Percentiles rank a stretch among this genome's conserved stretches.
Evolutionary conservation across 1,140 invertebrate species (phyloP).

Genomic region (Cylas formicarius): DNA sequence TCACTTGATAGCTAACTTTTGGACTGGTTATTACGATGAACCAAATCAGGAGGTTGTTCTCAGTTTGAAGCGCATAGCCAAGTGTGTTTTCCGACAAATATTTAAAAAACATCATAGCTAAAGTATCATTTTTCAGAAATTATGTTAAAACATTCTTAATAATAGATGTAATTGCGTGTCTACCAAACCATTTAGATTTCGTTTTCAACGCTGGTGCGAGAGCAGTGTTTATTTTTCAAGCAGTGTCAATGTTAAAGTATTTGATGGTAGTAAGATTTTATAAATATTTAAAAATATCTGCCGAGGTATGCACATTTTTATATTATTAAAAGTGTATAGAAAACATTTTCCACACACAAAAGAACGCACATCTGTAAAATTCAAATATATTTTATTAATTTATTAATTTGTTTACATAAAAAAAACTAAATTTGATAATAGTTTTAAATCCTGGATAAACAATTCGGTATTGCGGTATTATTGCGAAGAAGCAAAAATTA

Average conservation of each 20-base stretch:
- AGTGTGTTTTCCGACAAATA: constrained; percentile 7
- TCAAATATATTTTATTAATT: constrained; percentile 5
- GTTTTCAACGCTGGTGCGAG: not conserved
- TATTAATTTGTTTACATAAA: not conserved
- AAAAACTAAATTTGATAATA: no score
- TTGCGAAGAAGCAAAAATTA: no score
- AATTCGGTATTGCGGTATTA: no score
- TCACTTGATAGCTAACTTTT: constrained; percentile 25
- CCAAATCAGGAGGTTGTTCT: constrained; percentile 29
- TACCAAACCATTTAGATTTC: constrained; percentile 20
- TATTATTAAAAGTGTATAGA: not conserved
- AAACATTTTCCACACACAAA: not conserved
- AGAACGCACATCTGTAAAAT: no score
- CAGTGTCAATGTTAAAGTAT: constrained; percentile 20
- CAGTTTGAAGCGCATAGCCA: constrained; percentile 19
- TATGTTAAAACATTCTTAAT: constrained; percentile 28
- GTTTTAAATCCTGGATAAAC: no score
- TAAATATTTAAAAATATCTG: constrained; percentile 25
- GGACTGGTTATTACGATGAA: constrained; percentile 32
- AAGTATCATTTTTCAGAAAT: constrained; percentile 28
- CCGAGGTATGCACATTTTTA: constrained; percentile 25
- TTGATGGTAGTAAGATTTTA: constrained; percentile 26
- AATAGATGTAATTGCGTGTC: constrained; percentile 26
- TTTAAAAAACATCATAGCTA: no score
- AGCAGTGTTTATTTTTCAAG: constrained; percentile 1